Conservation (phyloP, 2,113 vertebrate genomes). For the Notiomystis cincta region DNA sequence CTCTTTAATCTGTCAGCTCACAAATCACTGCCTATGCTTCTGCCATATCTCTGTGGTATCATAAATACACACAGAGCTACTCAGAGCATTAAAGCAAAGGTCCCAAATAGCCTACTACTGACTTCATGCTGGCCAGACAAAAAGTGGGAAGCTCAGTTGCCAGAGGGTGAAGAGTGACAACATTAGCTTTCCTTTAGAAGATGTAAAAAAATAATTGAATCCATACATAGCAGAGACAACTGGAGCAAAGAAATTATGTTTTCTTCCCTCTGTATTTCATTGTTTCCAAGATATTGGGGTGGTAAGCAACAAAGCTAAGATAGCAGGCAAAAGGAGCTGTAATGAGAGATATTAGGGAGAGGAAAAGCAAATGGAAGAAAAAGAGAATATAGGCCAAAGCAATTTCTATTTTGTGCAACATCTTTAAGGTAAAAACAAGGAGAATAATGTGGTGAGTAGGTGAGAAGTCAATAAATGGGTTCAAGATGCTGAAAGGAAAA, state of each 20-base stretch:
- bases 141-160: neutral
- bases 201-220: neutral
- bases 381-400: neutral
- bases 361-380: neutral
- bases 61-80: neutral
- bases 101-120: neutral
- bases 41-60: neutral
- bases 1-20: neutral
- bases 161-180: neutral
- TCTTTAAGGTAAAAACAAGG: neutral
- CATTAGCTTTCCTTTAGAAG: neutral
- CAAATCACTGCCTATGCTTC: neutral
- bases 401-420: neutral
- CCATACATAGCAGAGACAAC: neutral
- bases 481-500: constrained; percentile 30
- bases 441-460: neutral
- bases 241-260: neutral
- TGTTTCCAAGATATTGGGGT: neutral
- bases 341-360: neutral
- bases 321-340: neutral
- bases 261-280: neutral
- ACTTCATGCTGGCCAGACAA: neutral
- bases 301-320: neutral
- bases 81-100: neutral
- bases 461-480: neutral